These are phyloP conservation scores for Melinaea menophilus DNA, from an alignment of 2,888 invertebrate genomes.

Conservation along the genomic window DNA sequence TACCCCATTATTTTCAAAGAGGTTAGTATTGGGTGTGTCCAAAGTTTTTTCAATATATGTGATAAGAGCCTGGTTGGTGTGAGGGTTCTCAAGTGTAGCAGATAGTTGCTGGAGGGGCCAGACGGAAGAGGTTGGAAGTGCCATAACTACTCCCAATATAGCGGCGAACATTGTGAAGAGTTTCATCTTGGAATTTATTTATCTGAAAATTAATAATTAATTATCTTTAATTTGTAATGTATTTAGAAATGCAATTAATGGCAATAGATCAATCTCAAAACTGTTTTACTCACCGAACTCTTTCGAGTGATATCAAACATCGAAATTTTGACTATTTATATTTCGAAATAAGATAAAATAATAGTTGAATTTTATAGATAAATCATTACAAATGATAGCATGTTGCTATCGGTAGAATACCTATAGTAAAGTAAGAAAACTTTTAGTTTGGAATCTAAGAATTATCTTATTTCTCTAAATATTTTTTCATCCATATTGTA, in stretches of 20 bases:
- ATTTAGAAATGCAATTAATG: neutral
- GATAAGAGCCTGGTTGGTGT: conserved; percentile 42
- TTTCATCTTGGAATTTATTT: conserved; percentile 46
- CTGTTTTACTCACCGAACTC: neutral
- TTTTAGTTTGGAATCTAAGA: too few species aligned
- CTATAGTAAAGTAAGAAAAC: too few species aligned
- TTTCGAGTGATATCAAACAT: too few species aligned
- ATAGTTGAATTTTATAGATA: too few species aligned
- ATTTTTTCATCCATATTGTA: too few species aligned
- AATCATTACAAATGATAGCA: too few species aligned
- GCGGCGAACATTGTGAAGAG: conserved; percentile 54
- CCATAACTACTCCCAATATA: conserved; percentile 36
- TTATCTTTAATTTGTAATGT: neutral
- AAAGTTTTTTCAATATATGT: conserved; percentile 50
- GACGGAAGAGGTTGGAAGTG: conserved; percentile 33
- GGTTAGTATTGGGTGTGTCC: conserved; percentile 42
- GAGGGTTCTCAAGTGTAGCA: conserved; percentile 45
- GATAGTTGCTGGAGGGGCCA: conserved; percentile 19
- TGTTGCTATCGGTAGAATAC: too few species aligned
- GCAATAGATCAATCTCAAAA: neutral
- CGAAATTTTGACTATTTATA: too few species aligned
- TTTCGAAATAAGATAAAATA: too few species aligned
- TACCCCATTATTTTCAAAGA: conserved; percentile 46
- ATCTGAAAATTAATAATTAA: neutral
- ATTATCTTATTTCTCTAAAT: too few species aligned